Evolutionary conservation across 2,888 invertebrate genomes (phyloP).

Genomic region (Tiliacea aurago): DNA sequence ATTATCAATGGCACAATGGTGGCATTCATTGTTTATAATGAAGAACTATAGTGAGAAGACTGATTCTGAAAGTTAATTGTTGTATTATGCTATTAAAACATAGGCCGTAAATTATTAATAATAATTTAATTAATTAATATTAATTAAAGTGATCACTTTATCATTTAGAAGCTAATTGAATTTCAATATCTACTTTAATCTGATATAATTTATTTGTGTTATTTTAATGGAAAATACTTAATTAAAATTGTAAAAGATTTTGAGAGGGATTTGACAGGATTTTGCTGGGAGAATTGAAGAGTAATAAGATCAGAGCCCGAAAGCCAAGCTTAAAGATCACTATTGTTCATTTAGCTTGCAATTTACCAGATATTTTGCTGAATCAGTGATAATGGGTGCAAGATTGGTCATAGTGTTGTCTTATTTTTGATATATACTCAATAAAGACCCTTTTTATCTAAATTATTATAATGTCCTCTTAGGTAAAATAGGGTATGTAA

Average conservation of each 20-base stretch:
- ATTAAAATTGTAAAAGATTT: neutral
- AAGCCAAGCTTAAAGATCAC: neutral
- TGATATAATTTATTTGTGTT: neutral
- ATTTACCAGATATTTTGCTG: neutral
- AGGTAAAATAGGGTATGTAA: neutral
- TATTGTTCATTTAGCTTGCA: neutral
- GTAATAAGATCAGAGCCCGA: no score
- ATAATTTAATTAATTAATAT: no score
- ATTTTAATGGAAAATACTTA: neutral
- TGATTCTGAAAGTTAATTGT: slow-evolving; percentile 30
- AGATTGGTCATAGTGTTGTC: neutral
- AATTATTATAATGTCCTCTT: neutral
- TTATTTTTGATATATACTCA: neutral
- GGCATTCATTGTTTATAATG: slow-evolving; percentile 3
- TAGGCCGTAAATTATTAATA: neutral
- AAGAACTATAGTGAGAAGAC: slow-evolving; percentile 17
- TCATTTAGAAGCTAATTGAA: neutral
- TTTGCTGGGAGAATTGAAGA: neutral
- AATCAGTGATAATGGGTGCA: neutral
- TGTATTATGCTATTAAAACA: neutral
- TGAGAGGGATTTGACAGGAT: neutral
- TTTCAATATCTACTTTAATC: neutral
- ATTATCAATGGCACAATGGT: slow-evolving; percentile 5
- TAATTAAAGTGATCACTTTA: neutral
- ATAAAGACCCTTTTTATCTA: neutral